Evolutionary conservation across 2,888 invertebrate species (phyloP).

Genomic region (Volucella inanis): DNA sequence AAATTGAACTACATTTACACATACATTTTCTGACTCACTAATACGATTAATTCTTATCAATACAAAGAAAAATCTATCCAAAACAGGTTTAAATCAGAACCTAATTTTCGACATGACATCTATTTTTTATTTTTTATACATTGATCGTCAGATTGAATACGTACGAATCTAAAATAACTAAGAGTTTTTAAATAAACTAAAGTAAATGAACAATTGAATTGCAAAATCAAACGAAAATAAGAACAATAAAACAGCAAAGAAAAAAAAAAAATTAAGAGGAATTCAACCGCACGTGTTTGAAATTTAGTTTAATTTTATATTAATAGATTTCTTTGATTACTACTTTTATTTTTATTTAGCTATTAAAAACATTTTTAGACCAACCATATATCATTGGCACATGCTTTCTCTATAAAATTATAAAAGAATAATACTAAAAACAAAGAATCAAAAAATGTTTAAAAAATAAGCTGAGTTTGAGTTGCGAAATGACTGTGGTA

Average conservation of each 20-base stretch:
- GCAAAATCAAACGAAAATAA: neutral
- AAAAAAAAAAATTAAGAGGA: slow-evolving; percentile 1
- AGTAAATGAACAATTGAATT: slow-evolving; percentile 7
- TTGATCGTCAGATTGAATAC: neutral
- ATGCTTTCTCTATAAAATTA: neutral
- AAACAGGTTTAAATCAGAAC: slow-evolving; percentile 1
- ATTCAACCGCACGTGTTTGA: slow-evolving; percentile 43
- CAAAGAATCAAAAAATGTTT: too few species aligned
- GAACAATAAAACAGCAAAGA: neutral
- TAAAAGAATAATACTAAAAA: neutral
- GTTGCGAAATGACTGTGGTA: neutral
- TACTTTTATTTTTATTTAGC: too few species aligned
- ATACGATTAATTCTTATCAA: too few species aligned
- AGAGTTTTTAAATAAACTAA: slow-evolving; percentile 7
- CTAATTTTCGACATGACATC: neutral
- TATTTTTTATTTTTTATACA: neutral
- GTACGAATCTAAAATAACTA: neutral
- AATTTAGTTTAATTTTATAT: slow-evolving; percentile 40
- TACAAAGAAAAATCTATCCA: neutral
- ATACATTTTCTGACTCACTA: too few species aligned
- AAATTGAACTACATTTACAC: too few species aligned
- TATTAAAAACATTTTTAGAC: neutral
- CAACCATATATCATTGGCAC: neutral
- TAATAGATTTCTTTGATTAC: slow-evolving; percentile 39
- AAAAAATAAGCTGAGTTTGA: neutral